phyloP scores from a whole-genome alignment of 1,140 invertebrate genomes.

The Ips typographus region DNA sequence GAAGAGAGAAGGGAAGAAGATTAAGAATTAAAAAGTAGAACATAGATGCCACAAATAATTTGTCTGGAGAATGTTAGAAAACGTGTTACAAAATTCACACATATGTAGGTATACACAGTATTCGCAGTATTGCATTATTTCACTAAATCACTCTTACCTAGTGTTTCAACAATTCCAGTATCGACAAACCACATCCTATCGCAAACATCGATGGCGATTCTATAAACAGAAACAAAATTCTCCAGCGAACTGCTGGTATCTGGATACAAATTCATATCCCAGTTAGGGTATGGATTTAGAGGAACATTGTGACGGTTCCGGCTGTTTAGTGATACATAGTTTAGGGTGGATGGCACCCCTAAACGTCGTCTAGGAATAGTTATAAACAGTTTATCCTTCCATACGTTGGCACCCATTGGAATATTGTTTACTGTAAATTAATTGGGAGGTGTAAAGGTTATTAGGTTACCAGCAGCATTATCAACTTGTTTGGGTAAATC shows the following conservation, averaged over 20 bases:
- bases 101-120: too few species aligned
- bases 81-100: too few species aligned
- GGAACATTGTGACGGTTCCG: slow-evolving; percentile 48
- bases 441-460: slow-evolving; percentile 18
- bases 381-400: slow-evolving; percentile 67
- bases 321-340: slow-evolving; percentile 60
- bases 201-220: slow-evolving; percentile 66
- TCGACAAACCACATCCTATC: slow-evolving; percentile 74
- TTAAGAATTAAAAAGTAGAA: too few species aligned
- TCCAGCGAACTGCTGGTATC: slow-evolving; percentile 36
- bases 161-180: slow-evolving; percentile 63
- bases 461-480: too few species aligned
- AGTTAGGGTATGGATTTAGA: slow-evolving; percentile 65
- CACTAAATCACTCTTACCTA: slow-evolving; percentile 37
- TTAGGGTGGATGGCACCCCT: slow-evolving; percentile 69
- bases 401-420: slow-evolving; percentile 69
- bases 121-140: too few species aligned
- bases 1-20: too few species aligned
- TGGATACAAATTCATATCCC: slow-evolving; percentile 59
- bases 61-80: too few species aligned
- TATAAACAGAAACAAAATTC: slow-evolving; percentile 65
- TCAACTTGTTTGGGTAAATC: too few species aligned
- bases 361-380: slow-evolving; percentile 67
- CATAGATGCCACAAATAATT: too few species aligned
- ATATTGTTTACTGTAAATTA: slow-evolving; percentile 65